A percentile compares a stretch with the other conserved stretches of the same genome.
Evolutionary conservation across 1,140 invertebrate species (phyloP).

Genomic region (Cryptotermes secundus): DNA sequence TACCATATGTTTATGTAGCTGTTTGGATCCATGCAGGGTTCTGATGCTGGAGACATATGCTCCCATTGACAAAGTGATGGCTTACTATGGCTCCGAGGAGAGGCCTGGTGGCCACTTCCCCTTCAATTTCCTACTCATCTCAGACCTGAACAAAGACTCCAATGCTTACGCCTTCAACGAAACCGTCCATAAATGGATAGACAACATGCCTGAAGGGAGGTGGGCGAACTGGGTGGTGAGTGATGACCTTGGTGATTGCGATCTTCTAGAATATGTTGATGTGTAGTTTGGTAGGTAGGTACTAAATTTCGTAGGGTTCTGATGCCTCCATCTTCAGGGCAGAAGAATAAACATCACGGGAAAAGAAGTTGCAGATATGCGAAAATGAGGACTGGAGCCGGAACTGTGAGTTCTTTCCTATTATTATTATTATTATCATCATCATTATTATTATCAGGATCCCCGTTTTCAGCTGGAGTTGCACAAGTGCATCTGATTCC

Average conservation of each 20-base stretch:
- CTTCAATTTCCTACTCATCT: conserved; percentile 69
- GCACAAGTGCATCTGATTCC: too few relatives aligned
- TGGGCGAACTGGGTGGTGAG: conserved; percentile 58
- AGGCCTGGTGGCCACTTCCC: conserved; percentile 60
- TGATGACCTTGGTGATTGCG: too few relatives aligned
- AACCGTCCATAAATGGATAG: conserved; percentile 57
- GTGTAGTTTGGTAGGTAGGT: too few relatives aligned
- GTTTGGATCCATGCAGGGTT: conserved; percentile 40
- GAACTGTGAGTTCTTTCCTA: too few relatives aligned
- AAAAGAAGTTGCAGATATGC: not conserved
- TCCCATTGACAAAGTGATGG: conserved; percentile 39
- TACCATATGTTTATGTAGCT: not conserved
- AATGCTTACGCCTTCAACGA: conserved; percentile 35
- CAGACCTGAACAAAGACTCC: conserved; percentile 39
- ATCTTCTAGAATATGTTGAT: too few relatives aligned
- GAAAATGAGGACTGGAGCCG: not conserved
- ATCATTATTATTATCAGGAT: too few relatives aligned
- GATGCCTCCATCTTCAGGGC: too few relatives aligned
- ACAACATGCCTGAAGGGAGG: conserved; percentile 48
- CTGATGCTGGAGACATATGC: conserved; percentile 48
- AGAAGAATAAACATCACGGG: not conserved
- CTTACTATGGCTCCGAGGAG: conserved; percentile 46
- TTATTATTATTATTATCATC: too few relatives aligned
- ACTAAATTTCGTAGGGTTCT: too few relatives aligned
- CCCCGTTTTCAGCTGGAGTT: too few relatives aligned